A percentile compares a stretch with the other conserved stretches of the same genome.
These are phyloP conservation scores for Conomelus anceps DNA, from an alignment of 2,888 invertebrate genomes.

Conservation along the genomic window DNA sequence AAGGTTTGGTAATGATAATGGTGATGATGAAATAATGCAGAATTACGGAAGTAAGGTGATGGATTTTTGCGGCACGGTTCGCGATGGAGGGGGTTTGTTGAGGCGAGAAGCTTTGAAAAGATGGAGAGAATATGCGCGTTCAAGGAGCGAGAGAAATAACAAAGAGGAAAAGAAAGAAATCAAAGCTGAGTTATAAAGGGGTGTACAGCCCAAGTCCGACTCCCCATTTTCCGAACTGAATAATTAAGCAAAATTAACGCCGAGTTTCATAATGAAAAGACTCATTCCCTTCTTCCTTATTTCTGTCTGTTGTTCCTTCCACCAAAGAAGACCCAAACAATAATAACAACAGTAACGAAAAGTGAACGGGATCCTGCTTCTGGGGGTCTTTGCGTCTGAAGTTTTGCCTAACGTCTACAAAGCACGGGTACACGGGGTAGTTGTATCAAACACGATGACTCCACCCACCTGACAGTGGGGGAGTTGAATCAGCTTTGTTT, in stretches of 20 bases:
- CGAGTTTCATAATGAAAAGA: slow-evolving; percentile 13
- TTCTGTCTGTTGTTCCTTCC: neutral
- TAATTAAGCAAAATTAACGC: slow-evolving; percentile 14
- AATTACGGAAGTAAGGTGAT: neutral
- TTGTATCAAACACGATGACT: neutral
- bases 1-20: neutral
- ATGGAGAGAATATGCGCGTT: neutral
- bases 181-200: neutral
- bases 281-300: neutral
- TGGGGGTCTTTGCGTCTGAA: neutral
- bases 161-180: neutral
- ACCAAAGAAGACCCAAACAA: neutral
- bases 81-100: neutral
- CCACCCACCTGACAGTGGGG: slow-evolving; percentile 4
- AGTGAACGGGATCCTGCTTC: neutral
- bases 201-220: neutral
- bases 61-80: neutral
- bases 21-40: neutral
- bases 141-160: neutral
- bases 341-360: neutral
- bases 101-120: neutral
- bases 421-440: neutral
- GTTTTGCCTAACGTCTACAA: neutral
- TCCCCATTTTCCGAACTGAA: neutral
- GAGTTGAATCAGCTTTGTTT: neutral